These are phyloP conservation scores for Tapera naevia DNA, from an alignment of 2,797 vertebrate genomes.

Conservation along the genomic window DNA sequence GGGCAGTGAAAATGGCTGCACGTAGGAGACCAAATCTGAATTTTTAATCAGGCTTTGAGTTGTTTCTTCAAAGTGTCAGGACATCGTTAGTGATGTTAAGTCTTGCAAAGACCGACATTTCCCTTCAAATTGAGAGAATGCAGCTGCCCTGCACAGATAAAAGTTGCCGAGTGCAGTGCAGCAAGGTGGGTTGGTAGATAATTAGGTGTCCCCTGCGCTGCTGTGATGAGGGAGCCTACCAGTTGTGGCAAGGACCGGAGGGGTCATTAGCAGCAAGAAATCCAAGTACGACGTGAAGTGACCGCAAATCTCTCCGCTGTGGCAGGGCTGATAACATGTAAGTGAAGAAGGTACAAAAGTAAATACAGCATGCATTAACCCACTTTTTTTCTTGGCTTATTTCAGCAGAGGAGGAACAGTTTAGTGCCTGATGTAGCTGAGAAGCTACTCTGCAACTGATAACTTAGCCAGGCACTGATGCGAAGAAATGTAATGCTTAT, in stretches of 20 bases:
- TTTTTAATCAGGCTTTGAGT: constrained; percentile 87
- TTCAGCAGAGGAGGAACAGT: not conserved
- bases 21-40: constrained; percentile 78
- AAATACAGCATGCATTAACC: not conserved
- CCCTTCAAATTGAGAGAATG: constrained; percentile 74
- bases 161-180: constrained; percentile 66
- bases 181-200: constrained; percentile 82
- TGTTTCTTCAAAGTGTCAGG: constrained; percentile 81
- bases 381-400: not conserved
- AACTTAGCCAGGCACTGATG: not conserved
- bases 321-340: constrained; percentile 64
- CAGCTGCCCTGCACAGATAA: constrained; percentile 81
- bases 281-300: constrained; percentile 25
- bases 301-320: constrained; percentile 59
- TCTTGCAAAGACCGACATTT: constrained; percentile 68
- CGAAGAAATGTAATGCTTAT: not conserved
- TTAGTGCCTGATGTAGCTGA: not conserved
- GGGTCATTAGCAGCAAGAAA: constrained; percentile 68
- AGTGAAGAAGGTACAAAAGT: not conserved
- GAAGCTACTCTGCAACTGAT: not conserved
- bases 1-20: constrained; percentile 51
- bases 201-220: constrained; percentile 72
- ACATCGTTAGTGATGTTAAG: constrained; percentile 69
- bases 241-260: constrained; percentile 7
- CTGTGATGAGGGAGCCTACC: constrained; percentile 44